phyloP scores from a whole-genome alignment of 2,888 invertebrate species.

The Andrena flavipes region DNA sequence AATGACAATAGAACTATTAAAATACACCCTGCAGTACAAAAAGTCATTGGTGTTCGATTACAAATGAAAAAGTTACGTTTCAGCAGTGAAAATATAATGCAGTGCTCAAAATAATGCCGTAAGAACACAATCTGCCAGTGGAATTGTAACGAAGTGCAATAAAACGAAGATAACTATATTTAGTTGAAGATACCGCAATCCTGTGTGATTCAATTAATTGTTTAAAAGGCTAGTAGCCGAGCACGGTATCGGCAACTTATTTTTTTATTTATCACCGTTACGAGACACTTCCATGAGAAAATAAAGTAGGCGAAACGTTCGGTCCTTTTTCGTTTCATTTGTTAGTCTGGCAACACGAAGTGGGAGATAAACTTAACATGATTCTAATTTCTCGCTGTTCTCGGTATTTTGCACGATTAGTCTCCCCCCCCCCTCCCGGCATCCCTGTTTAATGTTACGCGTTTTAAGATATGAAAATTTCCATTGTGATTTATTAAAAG shows the following conservation, averaged over 20 bases:
- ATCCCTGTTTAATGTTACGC: no score
- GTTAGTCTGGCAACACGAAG: constrained; percentile 5
- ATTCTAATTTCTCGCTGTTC: constrained; percentile 1
- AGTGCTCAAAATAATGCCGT: constrained; percentile 7
- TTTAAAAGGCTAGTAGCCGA: constrained; percentile 42
- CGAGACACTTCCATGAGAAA: constrained; percentile 37
- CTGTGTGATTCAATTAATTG: constrained; percentile 49
- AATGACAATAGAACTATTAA: no score
- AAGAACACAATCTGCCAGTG: background rate
- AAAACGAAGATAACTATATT: constrained; percentile 45
- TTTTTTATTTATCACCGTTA: constrained; percentile 52
- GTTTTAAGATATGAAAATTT: background rate
- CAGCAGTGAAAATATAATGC: background rate
- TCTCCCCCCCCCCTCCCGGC: no score
- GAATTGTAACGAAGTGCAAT: constrained; percentile 32
- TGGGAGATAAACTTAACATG: background rate
- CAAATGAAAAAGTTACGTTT: background rate
- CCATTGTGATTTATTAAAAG: background rate
- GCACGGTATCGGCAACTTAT: constrained; percentile 38
- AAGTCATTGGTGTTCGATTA: background rate
- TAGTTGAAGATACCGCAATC: constrained; percentile 39
- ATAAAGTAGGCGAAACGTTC: constrained; percentile 22
- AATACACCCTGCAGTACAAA: background rate
- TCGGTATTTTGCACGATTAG: background rate
- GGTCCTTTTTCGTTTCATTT: constrained; percentile 8